Base-by-base conservation (phyloP, 53 echinoderm and acorn worm species). In the Temnopleurus reevesii region DNA sequence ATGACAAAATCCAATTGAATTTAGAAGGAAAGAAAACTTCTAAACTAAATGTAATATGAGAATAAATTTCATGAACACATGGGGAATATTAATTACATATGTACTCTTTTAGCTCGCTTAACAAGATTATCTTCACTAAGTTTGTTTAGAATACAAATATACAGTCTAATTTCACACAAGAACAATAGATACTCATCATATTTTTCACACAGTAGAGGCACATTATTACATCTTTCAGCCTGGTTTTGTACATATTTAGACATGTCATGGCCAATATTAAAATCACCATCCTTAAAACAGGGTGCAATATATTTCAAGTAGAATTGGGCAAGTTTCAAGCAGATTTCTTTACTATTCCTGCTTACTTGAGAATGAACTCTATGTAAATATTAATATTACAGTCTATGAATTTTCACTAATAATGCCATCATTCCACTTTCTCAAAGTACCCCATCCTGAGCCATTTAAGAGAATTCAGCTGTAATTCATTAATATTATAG, bases 71-170 rank as follows among this genome's bases (percentile, higher is more conserved):
- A 71, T 43, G 41, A 12, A 4, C 12, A n/a, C 19, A 71, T 41
- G 41, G 41, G 43, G 10, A n/a, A n/a, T n/a, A n/a, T n/a, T n/a
- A n/a, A n/a, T n/a, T n/a, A n/a, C n/a, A n/a, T n/a, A n/a, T n/a
- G n/a, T n/a, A n/a, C n/a, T n/a, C n/a, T n/a, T n/a, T n/a, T n/a
- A n/a, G 19, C 23, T 43, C 43, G 41, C n/a, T 41, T 71, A 38
- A 41, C 18, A 71, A 33, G 15, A 38, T 31, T 71, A 5, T 71
- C 41, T 71, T 7, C 21, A 41, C 71, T 54, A 55, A 35, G 43
- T 83, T 81, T 34, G 41, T 53, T 83, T 56, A 83, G 83, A 83
- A 83, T 83, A 83, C 83, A 83, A 56, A 56, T 83, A 55, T 83
- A 83, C 83, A 83, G 23, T 23, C 56, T 55, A 83, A 49, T 38